Conservation (phyloP, 2,888 invertebrate species). For the Chromoteleia sp. region DNA sequence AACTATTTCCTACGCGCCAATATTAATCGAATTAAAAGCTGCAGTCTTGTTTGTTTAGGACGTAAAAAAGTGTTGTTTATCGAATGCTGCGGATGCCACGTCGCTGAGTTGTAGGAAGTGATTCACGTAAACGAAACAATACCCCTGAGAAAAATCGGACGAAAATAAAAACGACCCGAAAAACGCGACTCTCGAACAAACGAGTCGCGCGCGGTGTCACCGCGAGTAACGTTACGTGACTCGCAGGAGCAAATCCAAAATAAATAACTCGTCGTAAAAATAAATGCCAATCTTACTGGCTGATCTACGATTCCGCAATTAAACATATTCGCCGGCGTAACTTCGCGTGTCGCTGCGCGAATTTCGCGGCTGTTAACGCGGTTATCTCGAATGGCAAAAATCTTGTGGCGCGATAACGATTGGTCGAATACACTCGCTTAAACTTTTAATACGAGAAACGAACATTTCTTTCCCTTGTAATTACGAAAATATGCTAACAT, state of each 20-base stretch:
- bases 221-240: background rate
- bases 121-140: background rate
- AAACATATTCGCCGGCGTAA: background rate
- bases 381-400: background rate
- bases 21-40: no score
- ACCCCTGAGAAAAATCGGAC: background rate
- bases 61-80: background rate
- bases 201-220: background rate
- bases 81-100: background rate
- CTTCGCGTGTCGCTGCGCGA: background rate
- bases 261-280: background rate
- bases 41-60: background rate
- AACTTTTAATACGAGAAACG: background rate
- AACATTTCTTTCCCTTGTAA: background rate
- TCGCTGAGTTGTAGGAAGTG: background rate
- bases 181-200: background rate
- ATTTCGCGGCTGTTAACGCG: slow-evolving; percentile 1
- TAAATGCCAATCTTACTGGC: background rate
- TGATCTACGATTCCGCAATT: background rate
- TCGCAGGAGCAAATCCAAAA: background rate
- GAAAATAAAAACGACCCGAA: background rate
- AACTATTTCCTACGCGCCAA: no score
- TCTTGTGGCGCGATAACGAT: background rate
- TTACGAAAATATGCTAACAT: no score
- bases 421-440: background rate